Evolutionary conservation across 1,140 invertebrate genomes (phyloP).

Genomic region (Cotesia glomerata): DNA sequence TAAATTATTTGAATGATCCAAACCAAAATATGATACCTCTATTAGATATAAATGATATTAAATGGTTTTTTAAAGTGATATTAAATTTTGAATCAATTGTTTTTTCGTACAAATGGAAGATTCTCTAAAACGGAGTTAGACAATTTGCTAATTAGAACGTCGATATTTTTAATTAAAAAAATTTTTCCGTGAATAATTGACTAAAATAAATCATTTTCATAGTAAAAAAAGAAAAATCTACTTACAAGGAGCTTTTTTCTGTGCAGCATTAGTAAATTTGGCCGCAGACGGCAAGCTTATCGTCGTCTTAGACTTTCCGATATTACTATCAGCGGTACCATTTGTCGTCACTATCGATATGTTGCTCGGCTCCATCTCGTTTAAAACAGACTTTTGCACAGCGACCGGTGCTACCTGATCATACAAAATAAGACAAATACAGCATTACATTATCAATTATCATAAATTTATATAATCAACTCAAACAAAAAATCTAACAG

Average conservation of each 20-base stretch:
- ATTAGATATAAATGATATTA: too few relatives aligned
- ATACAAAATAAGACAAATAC: conserved; percentile 2
- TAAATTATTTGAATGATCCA: too few relatives aligned
- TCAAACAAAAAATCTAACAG: not conserved
- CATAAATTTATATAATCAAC: not conserved
- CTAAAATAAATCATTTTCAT: too few relatives aligned
- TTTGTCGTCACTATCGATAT: conserved; percentile 46
- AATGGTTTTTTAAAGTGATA: too few relatives aligned
- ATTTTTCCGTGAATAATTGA: too few relatives aligned
- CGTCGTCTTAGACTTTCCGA: conserved; percentile 39
- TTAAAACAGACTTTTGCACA: conserved; percentile 3
- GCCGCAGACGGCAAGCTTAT: conserved; percentile 39
- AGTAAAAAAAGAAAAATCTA: conserved; percentile 8
- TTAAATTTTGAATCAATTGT: too few relatives aligned
- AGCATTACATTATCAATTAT: not conserved
- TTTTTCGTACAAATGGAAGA: too few relatives aligned
- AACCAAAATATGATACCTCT: too few relatives aligned
- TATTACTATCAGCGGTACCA: conserved; percentile 36
- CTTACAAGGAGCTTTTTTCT: conserved; percentile 43
- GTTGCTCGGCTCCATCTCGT: conserved; percentile 45
- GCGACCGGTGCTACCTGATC: conserved; percentile 5
- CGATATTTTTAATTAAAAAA: too few relatives aligned
- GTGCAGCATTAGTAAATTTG: conserved; percentile 38
- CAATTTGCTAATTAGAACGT: too few relatives aligned
- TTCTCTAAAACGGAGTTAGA: too few relatives aligned